These are phyloP conservation scores for Philopedon plagiatum DNA, from an alignment of 2,888 invertebrate genomes.

Conservation along the genomic window DNA sequence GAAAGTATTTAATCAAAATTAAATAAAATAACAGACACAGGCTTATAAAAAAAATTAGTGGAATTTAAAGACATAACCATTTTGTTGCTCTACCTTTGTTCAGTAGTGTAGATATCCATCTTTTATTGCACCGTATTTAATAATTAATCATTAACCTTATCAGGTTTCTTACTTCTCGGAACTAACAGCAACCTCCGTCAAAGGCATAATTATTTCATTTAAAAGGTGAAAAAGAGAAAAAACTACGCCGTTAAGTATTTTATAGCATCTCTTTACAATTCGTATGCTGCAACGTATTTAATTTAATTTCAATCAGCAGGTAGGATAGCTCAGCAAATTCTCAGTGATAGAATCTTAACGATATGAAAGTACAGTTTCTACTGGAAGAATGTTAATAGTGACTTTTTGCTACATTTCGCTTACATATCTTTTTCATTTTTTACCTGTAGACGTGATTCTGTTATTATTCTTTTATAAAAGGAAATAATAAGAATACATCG, in stretches of 20 bases:
- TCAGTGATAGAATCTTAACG: conserved; percentile 15
- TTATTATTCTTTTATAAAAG: not conserved
- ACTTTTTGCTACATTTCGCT: not conserved
- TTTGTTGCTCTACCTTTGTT: not conserved
- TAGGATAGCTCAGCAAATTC: conserved; percentile 21
- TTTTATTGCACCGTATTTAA: not conserved
- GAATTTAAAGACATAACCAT: too few relatives aligned
- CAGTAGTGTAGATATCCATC: not conserved
- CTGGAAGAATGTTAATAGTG: conserved; percentile 12
- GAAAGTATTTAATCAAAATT: too few relatives aligned
- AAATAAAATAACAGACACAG: too few relatives aligned
- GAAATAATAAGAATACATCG: not conserved
- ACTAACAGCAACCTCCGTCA: not conserved
- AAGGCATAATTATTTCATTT: conserved; percentile 14
- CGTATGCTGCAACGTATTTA: conserved; percentile 9
- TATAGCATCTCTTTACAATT: conserved; percentile 2
- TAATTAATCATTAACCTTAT: not conserved
- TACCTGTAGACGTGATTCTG: not conserved
- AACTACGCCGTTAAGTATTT: conserved; percentile 10
- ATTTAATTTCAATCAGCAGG: conserved; percentile 26
- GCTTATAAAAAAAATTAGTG: too few relatives aligned
- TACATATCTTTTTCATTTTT: not conserved
- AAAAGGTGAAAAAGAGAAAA: not conserved
- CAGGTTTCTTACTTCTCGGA: conserved; percentile 5
- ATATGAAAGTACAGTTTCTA: conserved; percentile 12